phyloP scores from a whole-genome alignment of 2,888 invertebrate genomes.

The Aromia moschata region DNA sequence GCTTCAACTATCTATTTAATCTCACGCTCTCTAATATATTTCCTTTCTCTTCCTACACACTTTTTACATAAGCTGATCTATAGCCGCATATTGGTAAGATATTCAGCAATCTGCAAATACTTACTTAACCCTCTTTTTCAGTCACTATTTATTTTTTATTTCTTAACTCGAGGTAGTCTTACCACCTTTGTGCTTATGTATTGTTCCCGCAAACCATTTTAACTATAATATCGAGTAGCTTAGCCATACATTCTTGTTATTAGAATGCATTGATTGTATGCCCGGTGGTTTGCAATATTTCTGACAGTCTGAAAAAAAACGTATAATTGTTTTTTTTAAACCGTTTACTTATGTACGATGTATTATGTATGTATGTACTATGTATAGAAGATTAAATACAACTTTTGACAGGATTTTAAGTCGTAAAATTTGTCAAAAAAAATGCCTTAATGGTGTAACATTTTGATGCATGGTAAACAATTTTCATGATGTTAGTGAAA shows the following conservation, averaged over 20 bases:
- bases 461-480: too few species aligned
- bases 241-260: background rate
- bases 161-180: slow-evolving; percentile 16
- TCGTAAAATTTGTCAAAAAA: too few species aligned
- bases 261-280: background rate
- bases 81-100: slow-evolving; percentile 59
- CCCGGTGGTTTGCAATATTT: too few species aligned
- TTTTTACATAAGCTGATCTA: slow-evolving; percentile 58
- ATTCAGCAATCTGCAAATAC: slow-evolving; percentile 12
- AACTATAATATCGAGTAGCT: background rate
- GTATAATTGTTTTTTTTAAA: too few species aligned
- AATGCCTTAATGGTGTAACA: too few species aligned
- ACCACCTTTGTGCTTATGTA: slow-evolving; percentile 37
- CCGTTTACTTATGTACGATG: too few species aligned
- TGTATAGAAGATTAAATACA: too few species aligned
- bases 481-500: too few species aligned
- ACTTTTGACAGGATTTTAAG: too few species aligned
- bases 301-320: too few species aligned
- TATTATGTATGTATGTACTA: too few species aligned
- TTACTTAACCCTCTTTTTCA: slow-evolving; percentile 3
- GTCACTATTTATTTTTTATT: slow-evolving; percentile 11
- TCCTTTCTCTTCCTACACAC: slow-evolving; percentile 56
- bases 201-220: slow-evolving; percentile 24
- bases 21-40: slow-evolving; percentile 51
- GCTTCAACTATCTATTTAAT: slow-evolving; percentile 1